Base-by-base conservation (phyloP, 2,113 vertebrate genomes). In the Labrus mixtus region DNA sequence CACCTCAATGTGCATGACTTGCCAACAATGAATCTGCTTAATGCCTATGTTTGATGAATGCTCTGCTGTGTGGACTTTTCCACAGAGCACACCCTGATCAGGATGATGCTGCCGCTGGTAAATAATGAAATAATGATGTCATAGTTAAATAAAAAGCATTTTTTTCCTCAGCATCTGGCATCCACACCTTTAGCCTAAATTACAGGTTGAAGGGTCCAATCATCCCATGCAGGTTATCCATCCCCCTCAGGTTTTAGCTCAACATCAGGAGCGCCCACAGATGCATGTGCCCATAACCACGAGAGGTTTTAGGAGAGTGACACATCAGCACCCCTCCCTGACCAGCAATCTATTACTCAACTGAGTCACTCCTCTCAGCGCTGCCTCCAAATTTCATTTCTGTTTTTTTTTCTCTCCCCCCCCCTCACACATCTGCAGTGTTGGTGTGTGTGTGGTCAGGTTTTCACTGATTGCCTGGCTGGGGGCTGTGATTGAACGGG, bases 341-440 rank as follows among this genome's bases (percentile, higher is more conserved):
- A 84, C 75, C 76, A 16, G 69, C 60, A 78, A 89, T 84, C 83
- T 82, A 73, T 89, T 77, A 67, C 73, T 51, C 70, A 55, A 13
- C 70, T 62, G 68, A 86, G 67, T 73, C 78, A 79, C 75, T 86
- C 84, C 74, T 78, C 81, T 67, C 74, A 61, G 65, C 48, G 1
- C 77, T 64, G 76, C 75, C 57, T 84, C 78, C 54, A 88, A 83
- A 92, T 90, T 79, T 74, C 81, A 86, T 90, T 79, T 83, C 69
- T 81, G 80, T 57, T 9, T 50, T 54, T 71, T 72, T 62, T 53
- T 39, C n/a, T n/a, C n/a, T n/a, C n/a, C n/a, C n/a, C n/a, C 7
- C 57, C 36, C 62, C 69, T 73, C 64, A 48, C 62, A 79, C 53
- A 62, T 78, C 76, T 53, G 54, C 60, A 22, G 60, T 64, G 63